A percentile compares a stretch with the other conserved stretches of the same genome.
These are phyloP conservation scores for Pterocles gutturalis DNA, from an alignment of 2,113 vertebrate genomes.

Conservation along the genomic window DNA sequence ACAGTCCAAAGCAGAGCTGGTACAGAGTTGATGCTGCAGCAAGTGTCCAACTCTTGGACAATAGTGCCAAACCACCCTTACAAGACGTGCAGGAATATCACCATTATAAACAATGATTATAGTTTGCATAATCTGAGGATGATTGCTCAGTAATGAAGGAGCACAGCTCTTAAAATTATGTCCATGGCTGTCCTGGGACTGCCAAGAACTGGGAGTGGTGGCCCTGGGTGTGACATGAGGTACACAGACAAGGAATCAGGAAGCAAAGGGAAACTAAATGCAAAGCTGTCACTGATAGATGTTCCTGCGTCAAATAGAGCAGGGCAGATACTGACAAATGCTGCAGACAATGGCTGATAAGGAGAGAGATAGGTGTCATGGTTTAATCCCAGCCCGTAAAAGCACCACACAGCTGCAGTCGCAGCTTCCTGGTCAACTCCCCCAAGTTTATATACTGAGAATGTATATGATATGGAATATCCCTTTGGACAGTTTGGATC, in stretches of 20 bases:
- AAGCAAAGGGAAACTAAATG: neutral
- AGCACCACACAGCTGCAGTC: too few species aligned
- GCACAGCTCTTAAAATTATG: neutral
- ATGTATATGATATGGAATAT: too few species aligned
- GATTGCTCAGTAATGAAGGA: neutral
- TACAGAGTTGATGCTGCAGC: neutral
- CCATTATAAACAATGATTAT: neutral
- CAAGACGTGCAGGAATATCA: neutral
- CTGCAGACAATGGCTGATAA: neutral
- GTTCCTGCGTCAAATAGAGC: neutral
- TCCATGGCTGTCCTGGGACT: neutral
- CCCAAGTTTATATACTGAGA: too few species aligned
- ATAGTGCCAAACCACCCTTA: neutral
- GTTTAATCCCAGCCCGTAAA: too few species aligned
- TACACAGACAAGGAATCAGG: neutral
- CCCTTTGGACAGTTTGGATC: too few species aligned
- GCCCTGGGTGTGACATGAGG: neutral
- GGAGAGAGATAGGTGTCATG: neutral
- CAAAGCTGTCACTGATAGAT: neutral
- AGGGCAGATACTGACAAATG: neutral
- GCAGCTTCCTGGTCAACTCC: too few species aligned
- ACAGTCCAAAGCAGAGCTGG: neutral
- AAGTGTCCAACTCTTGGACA: neutral
- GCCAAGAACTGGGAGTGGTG: neutral
- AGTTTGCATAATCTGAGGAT: neutral